phyloP scores from a whole-genome alignment of 2,888 invertebrate genomes.

The Ganaspis brasiliensis region DNA sequence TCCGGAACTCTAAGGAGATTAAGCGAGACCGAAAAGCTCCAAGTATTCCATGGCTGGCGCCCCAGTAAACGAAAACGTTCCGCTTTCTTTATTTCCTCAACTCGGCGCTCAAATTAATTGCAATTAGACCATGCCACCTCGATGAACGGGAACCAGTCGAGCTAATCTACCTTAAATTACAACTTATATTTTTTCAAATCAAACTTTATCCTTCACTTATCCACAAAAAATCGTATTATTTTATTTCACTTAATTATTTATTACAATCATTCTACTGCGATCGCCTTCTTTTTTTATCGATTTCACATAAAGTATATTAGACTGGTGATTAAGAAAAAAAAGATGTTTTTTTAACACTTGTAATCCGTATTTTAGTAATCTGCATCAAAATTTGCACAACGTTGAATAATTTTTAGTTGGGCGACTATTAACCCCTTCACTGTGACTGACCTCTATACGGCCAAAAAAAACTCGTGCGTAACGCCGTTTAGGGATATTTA shows the following conservation, averaged over 20 bases:
- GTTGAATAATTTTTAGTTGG: too few relatives aligned
- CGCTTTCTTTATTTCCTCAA: slow-evolving; percentile 39
- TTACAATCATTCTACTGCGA: too few relatives aligned
- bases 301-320: too few relatives aligned
- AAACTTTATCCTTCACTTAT: background rate
- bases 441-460: too few relatives aligned
- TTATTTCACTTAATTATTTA: background rate
- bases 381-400: too few relatives aligned
- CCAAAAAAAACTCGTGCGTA: too few relatives aligned
- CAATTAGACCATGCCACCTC: slow-evolving; percentile 37
- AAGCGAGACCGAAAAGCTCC: slow-evolving; percentile 38
- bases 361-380: too few relatives aligned
- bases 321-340: too few relatives aligned
- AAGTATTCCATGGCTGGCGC: slow-evolving; percentile 16
- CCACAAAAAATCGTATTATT: background rate
- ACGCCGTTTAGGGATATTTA: too few relatives aligned
- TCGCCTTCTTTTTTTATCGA: too few relatives aligned
- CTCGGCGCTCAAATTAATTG: slow-evolving; percentile 36
- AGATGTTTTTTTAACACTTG: too few relatives aligned
- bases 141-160: slow-evolving; percentile 2
- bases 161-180: background rate
- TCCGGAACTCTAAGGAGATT: slow-evolving; percentile 33
- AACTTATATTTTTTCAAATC: background rate
- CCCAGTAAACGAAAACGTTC: slow-evolving; percentile 28
- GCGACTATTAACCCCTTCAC: too few relatives aligned